Evolutionary conservation across 1,140 invertebrate species (phyloP), one percentile per base, ranked within the genome.

Genomic region (Bradysia coprophila): DNA sequence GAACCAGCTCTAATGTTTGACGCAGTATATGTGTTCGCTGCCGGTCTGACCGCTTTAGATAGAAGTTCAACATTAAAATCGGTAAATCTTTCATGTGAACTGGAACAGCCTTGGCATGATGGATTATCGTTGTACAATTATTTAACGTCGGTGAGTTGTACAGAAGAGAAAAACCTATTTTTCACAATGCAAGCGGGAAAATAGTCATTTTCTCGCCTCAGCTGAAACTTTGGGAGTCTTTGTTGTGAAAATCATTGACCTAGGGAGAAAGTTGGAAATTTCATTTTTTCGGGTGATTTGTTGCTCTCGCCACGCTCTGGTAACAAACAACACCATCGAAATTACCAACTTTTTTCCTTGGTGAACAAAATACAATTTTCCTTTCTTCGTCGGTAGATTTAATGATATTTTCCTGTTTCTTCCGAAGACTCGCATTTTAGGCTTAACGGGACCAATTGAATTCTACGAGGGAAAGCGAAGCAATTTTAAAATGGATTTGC

Each of bases 1-100:
- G 84, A 90, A 61, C 82, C 88, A 45, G 89, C 89, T 10, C 64
- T 95, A 38, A 77, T 93, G 49, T 93, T 87, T 59, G 90, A 95
- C 60, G 85, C 87, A 11, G 89, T 93, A 0, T 78, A 87, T 51
- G 76, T 88, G 21, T 80, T 94, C 51, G 87, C 85, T 10, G 69
- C 79, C 49, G 86, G 83, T 15, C 59, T 91, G 34, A 73, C 78
- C 16, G 69, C 76, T 2, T 69, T 87, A 44, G 80, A 86, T 51
- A 64, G 68, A 21, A 70, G 72, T 53, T 74, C 74, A 39, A 61
- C 69, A 41, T 66, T 87, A 9, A 69, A 71, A 21, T 71, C 78
- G 3, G 71, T 69, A 16, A 90, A 90, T 63, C 68, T 85, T 13
- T 87, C 84, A 1, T 91, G 87, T 51, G 84, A 87, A 36, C 69